A percentile compares a stretch with the other conserved stretches of the same genome.
Conservation (phyloP, 1,140 invertebrate genomes). For the Pogonomyrmex barbatus region DNA sequence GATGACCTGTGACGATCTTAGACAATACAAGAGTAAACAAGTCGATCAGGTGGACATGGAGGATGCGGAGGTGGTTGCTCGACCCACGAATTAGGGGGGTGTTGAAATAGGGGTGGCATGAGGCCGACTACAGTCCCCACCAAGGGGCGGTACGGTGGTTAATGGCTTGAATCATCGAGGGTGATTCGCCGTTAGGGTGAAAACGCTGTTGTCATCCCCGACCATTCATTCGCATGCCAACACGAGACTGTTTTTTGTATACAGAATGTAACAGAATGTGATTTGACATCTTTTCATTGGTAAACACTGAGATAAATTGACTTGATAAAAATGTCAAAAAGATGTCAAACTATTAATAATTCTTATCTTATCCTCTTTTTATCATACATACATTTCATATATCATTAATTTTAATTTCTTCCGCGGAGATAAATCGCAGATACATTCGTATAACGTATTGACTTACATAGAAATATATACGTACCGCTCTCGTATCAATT, state of each 20-base stretch:
- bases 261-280: background rate
- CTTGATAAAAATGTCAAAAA: background rate
- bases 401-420: background rate
- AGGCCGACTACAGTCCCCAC: slow-evolving; percentile 69
- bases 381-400: background rate
- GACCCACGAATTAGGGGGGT: slow-evolving; percentile 76
- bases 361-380: background rate
- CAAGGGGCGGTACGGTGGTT: slow-evolving; percentile 77
- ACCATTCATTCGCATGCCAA: slow-evolving; percentile 25
- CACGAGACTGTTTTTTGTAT: background rate
- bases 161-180: slow-evolving; percentile 70
- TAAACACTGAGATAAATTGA: background rate
- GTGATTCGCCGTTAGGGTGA: slow-evolving; percentile 49
- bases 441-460: background rate
- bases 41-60: slow-evolving; percentile 81
- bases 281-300: background rate
- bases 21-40: slow-evolving; percentile 86
- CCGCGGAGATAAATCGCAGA: background rate
- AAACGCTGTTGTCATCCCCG: slow-evolving; percentile 5
- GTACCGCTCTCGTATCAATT: background rate
- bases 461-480: too few relatives aligned
- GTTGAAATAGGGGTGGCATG: slow-evolving; percentile 77
- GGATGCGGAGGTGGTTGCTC: slow-evolving; percentile 74
- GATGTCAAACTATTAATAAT: background rate
- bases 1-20: slow-evolving; percentile 54